Evolutionary conservation across 2,888 invertebrate species (phyloP).

Genomic region (Ectemnius lituratus): DNA sequence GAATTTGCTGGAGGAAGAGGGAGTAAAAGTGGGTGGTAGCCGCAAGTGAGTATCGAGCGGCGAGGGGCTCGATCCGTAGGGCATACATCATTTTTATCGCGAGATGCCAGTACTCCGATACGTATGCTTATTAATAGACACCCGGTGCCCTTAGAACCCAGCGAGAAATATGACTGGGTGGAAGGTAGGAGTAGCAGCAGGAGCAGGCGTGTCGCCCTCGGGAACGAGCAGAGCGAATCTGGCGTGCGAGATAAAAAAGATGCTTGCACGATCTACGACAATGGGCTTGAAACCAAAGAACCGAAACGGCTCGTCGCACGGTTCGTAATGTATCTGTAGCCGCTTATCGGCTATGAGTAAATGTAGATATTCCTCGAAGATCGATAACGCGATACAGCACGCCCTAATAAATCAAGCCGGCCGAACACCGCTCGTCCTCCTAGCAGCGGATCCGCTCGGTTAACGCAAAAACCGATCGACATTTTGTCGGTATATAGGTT

Average conservation of each 20-base stretch:
- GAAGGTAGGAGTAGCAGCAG: slow-evolving; percentile 13
- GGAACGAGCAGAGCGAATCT: not conserved
- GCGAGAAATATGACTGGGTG: slow-evolving; percentile 41
- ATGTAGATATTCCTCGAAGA: slow-evolving; percentile 11
- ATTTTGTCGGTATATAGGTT: not conserved
- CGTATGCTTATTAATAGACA: slow-evolving; percentile 64
- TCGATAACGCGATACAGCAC: slow-evolving; percentile 34
- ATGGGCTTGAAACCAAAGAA: slow-evolving; percentile 4
- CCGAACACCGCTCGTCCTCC: too few relatives aligned
- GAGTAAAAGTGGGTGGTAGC: too few relatives aligned
- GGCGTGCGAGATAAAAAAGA: not conserved
- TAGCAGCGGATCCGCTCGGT: slow-evolving; percentile 20
- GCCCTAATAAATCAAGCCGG: slow-evolving; percentile 43
- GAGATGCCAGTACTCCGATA: slow-evolving; percentile 51
- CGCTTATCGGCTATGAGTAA: slow-evolving; percentile 4
- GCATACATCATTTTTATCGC: slow-evolving; percentile 67
- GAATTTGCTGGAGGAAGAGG: too few relatives aligned
- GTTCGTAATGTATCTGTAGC: not conserved
- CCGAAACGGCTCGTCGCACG: not conserved
- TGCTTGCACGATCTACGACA: not conserved
- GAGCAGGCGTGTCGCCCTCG: not conserved
- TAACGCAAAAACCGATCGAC: slow-evolving; percentile 13
- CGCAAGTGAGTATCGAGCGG: too few relatives aligned
- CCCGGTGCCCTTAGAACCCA: slow-evolving; percentile 33
- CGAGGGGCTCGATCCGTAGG: slow-evolving; percentile 19